Percentiles rank a stretch among this genome's conserved stretches.
Conservation (phyloP, 2,113 vertebrate species). For the Oncorhynchus nerka region DNA sequence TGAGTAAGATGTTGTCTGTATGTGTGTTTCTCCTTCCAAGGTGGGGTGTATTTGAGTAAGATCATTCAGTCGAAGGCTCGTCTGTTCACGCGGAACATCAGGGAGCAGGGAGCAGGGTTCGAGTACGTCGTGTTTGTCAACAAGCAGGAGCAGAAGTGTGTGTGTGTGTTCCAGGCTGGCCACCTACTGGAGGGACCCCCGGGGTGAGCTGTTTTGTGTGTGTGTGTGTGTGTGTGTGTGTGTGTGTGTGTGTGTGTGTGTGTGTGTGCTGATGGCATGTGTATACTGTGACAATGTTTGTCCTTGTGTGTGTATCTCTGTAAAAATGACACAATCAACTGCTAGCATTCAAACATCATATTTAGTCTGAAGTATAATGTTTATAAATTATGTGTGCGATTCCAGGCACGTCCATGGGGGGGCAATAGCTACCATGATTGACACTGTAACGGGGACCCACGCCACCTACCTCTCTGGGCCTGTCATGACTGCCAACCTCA, state of each 20-base stretch:
- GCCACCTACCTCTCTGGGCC: conserved; percentile 63
- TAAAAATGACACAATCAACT: too few relatives aligned
- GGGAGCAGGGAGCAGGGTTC: conserved; percentile 72
- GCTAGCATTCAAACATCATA: not conserved
- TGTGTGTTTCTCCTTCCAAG: conserved; percentile 34
- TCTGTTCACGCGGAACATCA: conserved; percentile 75
- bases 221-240: not conserved
- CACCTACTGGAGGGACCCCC: conserved; percentile 81
- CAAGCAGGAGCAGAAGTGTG: conserved; percentile 64
- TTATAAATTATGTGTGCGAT: not conserved
- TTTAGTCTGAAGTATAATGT: not conserved
- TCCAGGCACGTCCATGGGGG: conserved; percentile 80
- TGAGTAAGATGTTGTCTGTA: conserved; percentile 49
- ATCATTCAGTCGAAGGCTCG: conserved; percentile 68
- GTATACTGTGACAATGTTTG: not conserved
- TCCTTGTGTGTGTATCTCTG: not conserved
- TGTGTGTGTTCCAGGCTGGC: conserved; percentile 81
- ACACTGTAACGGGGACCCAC: conserved; percentile 71
- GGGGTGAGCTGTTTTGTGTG: conserved; percentile 72
- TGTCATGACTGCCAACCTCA: conserved; percentile 79
- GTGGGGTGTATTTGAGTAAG: conserved; percentile 62
- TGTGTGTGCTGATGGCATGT: not conserved
- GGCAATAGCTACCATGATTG: conserved; percentile 79
- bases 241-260: not conserved
- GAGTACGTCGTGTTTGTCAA: conserved; percentile 83